Evolutionary conservation across 2,797 vertebrate genomes (phyloP), one percentile per base, ranked within the genome.

Genomic region (Onychomys leucogaster): DNA sequence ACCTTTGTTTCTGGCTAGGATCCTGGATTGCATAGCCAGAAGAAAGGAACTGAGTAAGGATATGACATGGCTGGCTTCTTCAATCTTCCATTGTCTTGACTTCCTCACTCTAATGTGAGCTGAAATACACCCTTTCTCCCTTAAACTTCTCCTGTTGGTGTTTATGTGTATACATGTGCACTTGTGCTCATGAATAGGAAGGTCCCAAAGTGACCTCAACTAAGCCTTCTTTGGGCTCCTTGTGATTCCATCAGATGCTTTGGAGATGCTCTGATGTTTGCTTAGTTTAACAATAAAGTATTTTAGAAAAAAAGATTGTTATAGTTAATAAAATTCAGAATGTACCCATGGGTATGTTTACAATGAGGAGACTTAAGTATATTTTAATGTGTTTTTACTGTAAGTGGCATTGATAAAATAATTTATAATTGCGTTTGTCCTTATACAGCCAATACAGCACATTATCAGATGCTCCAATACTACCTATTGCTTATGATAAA

Each of bases 391-490:
- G 3, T 57, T 83, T 89, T 92, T 89, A 75, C 52, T 94, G 34
- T 87, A 91, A 61, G 23, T 21, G 37, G 25, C 2, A 87, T 0
- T 95, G 55, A 67, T 96, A 32, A n/a, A 95, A 63, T 82, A 83
- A 84, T 61, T 52, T 93, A 94, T 67, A 59, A 85, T 80, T 87
- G 71, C 95, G 76, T 76, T 63, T 96, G 1, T 65, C 96, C 94
- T 88, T 90, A 94, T 90, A 59, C 5, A 10, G 87, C 91, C 37
- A 37, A 94, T 65, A 86, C 27, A 84, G 83, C 32, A 94, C 94
- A 21, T 14, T 63, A 67, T 75, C 89, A 93, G 94, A 90, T 65
- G 8, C 11, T 95, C 43, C 0, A 17, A 96, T 82, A 63, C 6
- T 97, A 65, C 83, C 82, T 86, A n/a, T 13, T 82, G 71, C 8